A percentile compares a stretch with the other conserved stretches of the same genome.
Evolutionary conservation across 2,888 invertebrate species (phyloP).

Genomic region (Malthinus flaveolus): DNA sequence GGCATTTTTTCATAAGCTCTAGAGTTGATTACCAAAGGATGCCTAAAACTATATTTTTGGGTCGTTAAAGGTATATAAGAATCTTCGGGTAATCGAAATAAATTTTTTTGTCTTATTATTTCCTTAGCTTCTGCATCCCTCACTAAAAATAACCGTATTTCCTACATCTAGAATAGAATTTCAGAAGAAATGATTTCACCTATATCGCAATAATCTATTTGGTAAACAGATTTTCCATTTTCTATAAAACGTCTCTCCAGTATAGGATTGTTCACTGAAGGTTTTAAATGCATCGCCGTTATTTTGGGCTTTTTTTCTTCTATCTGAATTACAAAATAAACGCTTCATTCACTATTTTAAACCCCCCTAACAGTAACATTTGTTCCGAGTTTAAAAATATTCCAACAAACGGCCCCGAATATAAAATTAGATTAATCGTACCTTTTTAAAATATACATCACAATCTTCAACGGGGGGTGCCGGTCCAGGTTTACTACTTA

Average conservation of each 20-base stretch:
- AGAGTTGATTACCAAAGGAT: slow-evolving; percentile 23
- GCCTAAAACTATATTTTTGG: slow-evolving; percentile 22
- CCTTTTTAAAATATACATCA: slow-evolving; percentile 25
- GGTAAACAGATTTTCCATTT: slow-evolving; percentile 60
- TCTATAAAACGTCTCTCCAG: slow-evolving; percentile 21
- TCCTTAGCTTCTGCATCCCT: slow-evolving; percentile 15
- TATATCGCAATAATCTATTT: slow-evolving; percentile 61
- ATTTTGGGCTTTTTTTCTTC: slow-evolving; percentile 6
- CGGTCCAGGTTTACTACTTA: slow-evolving; percentile 8
- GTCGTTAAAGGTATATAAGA: slow-evolving; percentile 24
- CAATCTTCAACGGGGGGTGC: slow-evolving; percentile 21
- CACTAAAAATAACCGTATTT: slow-evolving; percentile 5
- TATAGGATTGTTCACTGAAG: slow-evolving; percentile 19
- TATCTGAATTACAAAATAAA: no score
- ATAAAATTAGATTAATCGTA: background rate
- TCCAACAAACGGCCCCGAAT: no score
- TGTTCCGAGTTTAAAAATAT: no score
- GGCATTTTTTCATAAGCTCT: background rate
- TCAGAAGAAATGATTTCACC: slow-evolving; percentile 39
- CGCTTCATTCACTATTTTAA: no score
- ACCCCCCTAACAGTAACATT: background rate
- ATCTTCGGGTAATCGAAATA: slow-evolving; percentile 21
- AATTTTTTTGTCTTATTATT: slow-evolving; percentile 12
- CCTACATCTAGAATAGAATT: background rate
- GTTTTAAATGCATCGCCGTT: slow-evolving; percentile 12